phyloP scores from a whole-genome alignment of 2,888 invertebrate species.

The Clitarchus hookeri region DNA sequence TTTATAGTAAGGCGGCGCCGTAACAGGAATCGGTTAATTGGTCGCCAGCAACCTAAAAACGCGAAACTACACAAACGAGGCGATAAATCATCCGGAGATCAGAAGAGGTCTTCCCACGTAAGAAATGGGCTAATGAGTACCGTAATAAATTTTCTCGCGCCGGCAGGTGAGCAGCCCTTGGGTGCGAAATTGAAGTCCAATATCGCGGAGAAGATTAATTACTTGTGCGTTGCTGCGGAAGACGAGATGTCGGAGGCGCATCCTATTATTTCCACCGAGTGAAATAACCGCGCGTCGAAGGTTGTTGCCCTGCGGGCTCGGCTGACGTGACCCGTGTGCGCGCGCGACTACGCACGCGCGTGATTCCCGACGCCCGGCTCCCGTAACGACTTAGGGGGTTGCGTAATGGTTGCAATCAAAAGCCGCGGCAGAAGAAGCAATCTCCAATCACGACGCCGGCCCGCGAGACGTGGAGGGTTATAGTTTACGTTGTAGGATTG shows the following conservation, averaged over 20 bases:
- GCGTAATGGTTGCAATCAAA: neutral
- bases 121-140: neutral
- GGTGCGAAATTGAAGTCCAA: neutral
- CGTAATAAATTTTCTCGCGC: neutral
- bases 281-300: neutral
- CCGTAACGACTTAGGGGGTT: neutral
- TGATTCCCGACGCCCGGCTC: neutral
- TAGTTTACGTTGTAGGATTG: neutral
- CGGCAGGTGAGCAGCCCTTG: neutral
- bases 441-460: neutral
- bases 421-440: neutral
- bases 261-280: neutral
- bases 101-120: conserved; percentile 6
- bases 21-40: neutral
- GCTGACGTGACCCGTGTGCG: neutral
- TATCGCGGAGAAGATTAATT: neutral
- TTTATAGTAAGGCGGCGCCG: neutral
- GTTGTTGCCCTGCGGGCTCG: neutral
- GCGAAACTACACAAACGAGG: neutral
- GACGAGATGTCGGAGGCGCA: neutral
- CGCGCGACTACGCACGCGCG: too few relatives aligned
- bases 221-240: neutral
- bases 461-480: neutral
- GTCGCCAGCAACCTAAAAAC: neutral
- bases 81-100: neutral